Conservation (phyloP, 2,888 invertebrate genomes). For the Tenthredo livida region DNA sequence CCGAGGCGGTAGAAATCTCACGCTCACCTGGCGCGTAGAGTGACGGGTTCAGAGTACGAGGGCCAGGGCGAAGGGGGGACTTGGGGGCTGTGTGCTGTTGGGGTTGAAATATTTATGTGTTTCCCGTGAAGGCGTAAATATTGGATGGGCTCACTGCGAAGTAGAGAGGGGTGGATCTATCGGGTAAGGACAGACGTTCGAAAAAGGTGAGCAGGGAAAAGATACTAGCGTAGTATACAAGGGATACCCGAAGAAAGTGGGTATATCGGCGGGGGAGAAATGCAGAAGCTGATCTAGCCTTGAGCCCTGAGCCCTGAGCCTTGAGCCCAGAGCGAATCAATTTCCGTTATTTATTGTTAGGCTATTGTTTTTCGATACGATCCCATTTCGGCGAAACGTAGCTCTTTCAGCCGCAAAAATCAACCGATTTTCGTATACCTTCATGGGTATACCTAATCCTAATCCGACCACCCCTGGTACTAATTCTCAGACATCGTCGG, state of each 20-base stretch:
- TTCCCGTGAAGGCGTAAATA: constrained; percentile 68
- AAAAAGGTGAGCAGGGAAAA: background rate
- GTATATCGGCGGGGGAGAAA: background rate
- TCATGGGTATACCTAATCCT: background rate
- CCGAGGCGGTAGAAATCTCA: constrained; percentile 34
- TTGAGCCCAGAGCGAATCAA: constrained; percentile 60
- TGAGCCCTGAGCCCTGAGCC: constrained; percentile 35
- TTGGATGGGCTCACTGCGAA: constrained; percentile 60
- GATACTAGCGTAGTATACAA: background rate
- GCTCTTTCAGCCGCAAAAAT: constrained; percentile 16
- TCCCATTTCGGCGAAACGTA: constrained; percentile 3
- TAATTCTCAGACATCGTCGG: background rate
- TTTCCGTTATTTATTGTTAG: constrained; percentile 66
- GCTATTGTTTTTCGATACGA: constrained; percentile 65
- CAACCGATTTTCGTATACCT: background rate
- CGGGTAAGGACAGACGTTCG: constrained; percentile 37
- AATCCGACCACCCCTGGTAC: background rate
- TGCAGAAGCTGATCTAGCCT: constrained; percentile 15
- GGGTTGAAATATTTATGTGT: constrained; percentile 71
- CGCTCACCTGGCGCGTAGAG: constrained; percentile 45
- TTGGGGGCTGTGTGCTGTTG: constrained; percentile 62
- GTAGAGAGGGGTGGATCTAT: constrained; percentile 33
- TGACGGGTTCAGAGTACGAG: constrained; percentile 31
- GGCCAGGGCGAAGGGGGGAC: constrained; percentile 35
- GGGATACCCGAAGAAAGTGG: background rate